Conservation (phyloP, 2,797 vertebrate genomes). For the Onychomys arenicola region DNA sequence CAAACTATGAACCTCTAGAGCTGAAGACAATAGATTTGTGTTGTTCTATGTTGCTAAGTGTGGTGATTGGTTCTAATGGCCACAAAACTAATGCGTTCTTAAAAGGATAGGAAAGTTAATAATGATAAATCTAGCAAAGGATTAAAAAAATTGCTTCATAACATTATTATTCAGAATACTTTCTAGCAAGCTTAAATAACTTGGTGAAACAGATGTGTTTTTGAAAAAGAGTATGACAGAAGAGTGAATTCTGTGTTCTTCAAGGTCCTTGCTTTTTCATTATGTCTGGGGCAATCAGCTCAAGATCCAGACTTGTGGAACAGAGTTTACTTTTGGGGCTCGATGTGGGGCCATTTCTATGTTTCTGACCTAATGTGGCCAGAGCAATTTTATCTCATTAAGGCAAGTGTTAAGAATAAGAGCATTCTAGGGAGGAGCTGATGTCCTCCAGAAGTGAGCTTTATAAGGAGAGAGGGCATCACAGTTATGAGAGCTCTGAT, state of each 20-base stretch:
- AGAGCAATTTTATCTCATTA: conserved; percentile 10
- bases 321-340: conserved; percentile 32
- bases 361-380: conserved; percentile 13
- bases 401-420: background rate
- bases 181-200: conserved; percentile 18
- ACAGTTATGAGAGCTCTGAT: background rate
- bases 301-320: conserved; percentile 32
- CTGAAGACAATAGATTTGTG: background rate
- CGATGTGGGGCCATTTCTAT: conserved; percentile 10
- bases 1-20: background rate
- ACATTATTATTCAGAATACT: background rate
- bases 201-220: background rate
- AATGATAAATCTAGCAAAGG: background rate
- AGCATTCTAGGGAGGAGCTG: background rate
- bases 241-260: conserved; percentile 38
- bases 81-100: background rate
- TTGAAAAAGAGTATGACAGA: conserved; percentile 20
- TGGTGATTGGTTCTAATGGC: background rate
- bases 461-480: background rate
- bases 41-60: background rate
- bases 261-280: conserved; percentile 27
- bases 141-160: background rate
- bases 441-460: background rate
- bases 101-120: background rate
- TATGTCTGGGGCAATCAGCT: conserved; percentile 36